Evolutionary conservation across 2,888 invertebrate genomes (phyloP), one percentile per base, ranked within the genome.

Genomic region (Aporophyla lueneburgensis): DNA sequence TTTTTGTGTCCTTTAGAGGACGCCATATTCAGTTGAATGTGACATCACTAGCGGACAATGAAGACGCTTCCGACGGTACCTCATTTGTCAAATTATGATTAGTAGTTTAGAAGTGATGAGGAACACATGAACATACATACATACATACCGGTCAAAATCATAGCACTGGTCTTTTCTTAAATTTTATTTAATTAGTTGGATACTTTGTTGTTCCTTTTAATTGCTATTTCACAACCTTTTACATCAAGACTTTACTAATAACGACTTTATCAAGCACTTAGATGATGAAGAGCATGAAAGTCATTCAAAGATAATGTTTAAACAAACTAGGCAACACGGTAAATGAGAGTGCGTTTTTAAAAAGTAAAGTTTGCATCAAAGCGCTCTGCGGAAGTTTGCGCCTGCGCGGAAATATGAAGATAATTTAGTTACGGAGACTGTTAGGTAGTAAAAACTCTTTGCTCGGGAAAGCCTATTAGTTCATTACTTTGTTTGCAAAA

Each of bases 401-500:
- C 24, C 9, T 71, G 68, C 67, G 65, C 68, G 33, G 63, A 14
- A 70, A 65, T 71, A 53, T n/a, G 58, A 65, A 76, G 59, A 46
- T 82, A 82, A 84, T 76, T 74, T 79, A 61, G 79, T 85, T 74
- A 49, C 24, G n/a, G 9, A 16, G 46, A 21, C 49, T n/a, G n/a
- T 3, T 33, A 27, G 53, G 16, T 54, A 61, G 62, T 16, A 80
- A 71, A 77, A 78, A 81, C 68, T 71, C 66, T 69, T 71, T 51
- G 73, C 56, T 62, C 49, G 24, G 40, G 27, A 49, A 67, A 85
- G 69, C 69, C 75, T 79, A 69, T 82, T 81, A 70, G 71, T 72
- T 53, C 78, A 68, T 73, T 81, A 81, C 67, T 68, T 71, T 59
- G 63, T 81, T 63, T 62, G 66, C 69, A 71, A 83, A 84, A 84